Evolutionary conservation across 2,113 vertebrate species (phyloP).

Genomic region (Coracopsis vasa): DNA sequence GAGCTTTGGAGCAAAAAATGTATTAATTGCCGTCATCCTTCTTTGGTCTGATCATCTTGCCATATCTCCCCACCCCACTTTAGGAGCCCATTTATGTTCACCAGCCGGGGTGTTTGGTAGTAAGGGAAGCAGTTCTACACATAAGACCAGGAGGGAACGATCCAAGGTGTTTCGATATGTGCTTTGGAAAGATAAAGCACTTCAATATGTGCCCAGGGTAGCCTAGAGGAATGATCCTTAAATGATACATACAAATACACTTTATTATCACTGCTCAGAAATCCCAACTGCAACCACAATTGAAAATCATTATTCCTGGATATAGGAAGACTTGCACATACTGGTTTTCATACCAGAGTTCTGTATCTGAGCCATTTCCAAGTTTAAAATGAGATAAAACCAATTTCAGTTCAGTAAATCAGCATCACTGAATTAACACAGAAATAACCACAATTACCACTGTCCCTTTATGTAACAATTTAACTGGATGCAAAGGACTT

Average conservation of each 20-base stretch:
- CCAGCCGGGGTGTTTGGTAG: accelerated
- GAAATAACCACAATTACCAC: background rate
- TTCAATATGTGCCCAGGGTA: background rate
- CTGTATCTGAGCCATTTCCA: background rate
- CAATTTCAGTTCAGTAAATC: background rate
- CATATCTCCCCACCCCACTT: background rate
- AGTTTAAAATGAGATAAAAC: background rate
- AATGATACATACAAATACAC: no score
- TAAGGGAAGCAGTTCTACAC: background rate
- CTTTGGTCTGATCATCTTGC: background rate
- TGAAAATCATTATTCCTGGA: background rate
- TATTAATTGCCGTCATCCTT: background rate
- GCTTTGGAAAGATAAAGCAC: background rate
- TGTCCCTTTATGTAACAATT: background rate
- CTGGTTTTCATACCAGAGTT: background rate
- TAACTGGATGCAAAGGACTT: background rate
- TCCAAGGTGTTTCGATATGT: background rate
- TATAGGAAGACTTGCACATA: background rate
- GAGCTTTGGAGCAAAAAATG: background rate
- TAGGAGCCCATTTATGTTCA: background rate
- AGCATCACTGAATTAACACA: background rate
- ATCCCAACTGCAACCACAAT: background rate
- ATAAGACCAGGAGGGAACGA: background rate
- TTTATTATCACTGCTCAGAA: background rate
- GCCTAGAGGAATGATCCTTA: background rate